A percentile compares a stretch with the other conserved stretches of the same genome.
Evolutionary conservation across 2,888 invertebrate genomes (phyloP).

Genomic region (Erebia epiphron): DNA sequence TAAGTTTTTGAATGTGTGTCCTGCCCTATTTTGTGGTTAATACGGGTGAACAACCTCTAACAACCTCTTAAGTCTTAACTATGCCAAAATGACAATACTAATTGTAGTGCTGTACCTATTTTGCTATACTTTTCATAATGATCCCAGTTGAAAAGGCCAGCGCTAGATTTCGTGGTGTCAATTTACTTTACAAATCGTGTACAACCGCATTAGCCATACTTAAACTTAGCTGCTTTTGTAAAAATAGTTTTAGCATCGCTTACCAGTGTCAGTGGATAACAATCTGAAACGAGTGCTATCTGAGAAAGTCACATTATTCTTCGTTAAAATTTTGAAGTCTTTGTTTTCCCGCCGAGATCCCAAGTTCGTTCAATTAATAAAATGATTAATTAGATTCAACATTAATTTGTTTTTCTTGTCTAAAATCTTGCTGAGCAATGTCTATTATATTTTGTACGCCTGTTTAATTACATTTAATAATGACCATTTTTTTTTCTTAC

Average conservation of each 20-base stretch:
- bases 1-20: too few relatives aligned
- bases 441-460: constrained; percentile 1
- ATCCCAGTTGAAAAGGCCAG: too few relatives aligned
- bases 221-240: neutral
- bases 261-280: neutral
- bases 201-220: too few relatives aligned
- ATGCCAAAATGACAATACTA: too few relatives aligned
- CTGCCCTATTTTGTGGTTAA: too few relatives aligned
- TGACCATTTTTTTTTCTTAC: too few relatives aligned
- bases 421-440: neutral
- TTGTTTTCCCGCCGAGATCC: constrained; percentile 10
- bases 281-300: neutral
- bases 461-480: neutral
- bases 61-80: too few relatives aligned
- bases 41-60: too few relatives aligned
- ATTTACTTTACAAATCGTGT: too few relatives aligned
- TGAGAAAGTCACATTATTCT: constrained; percentile 20
- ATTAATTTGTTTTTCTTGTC: constrained; percentile 17
- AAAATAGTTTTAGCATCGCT: neutral
- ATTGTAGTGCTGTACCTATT: too few relatives aligned
- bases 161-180: too few relatives aligned
- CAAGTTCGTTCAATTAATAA: constrained; percentile 18
- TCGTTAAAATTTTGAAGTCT: constrained; percentile 15
- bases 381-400: constrained; percentile 16
- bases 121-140: too few relatives aligned